Evolutionary conservation across 2,113 vertebrate species (phyloP).

Genomic region (Aegotheles bennettii): DNA sequence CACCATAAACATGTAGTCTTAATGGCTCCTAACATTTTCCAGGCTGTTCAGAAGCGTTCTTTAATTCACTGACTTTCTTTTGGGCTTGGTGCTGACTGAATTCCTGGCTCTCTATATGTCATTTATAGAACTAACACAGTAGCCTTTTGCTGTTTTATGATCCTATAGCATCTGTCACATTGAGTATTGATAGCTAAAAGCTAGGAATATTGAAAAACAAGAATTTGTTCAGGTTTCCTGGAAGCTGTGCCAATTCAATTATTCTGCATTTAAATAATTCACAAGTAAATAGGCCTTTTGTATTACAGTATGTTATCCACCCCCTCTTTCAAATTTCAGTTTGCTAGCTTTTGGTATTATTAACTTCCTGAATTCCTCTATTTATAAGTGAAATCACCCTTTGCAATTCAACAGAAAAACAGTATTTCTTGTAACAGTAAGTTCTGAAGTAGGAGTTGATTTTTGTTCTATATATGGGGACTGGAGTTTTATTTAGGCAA

Average conservation of each 20-base stretch:
- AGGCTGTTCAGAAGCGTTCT: neutral
- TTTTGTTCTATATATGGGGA: neutral
- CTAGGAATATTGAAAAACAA: neutral
- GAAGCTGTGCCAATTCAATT: neutral
- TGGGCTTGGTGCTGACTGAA: neutral
- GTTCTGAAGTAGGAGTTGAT: constrained; percentile 8
- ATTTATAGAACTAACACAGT: neutral
- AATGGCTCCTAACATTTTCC: neutral
- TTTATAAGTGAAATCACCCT: neutral
- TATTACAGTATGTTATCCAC: neutral
- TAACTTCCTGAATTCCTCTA: neutral
- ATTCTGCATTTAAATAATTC: neutral
- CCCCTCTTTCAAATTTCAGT: neutral
- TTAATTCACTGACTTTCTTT: neutral
- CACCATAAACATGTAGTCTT: neutral
- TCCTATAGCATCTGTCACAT: neutral
- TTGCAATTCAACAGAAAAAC: neutral
- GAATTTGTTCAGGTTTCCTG: neutral
- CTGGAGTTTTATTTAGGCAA: neutral
- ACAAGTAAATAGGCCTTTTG: neutral
- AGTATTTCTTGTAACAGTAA: neutral
- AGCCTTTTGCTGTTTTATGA: neutral
- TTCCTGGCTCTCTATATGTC: neutral
- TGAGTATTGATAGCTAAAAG: neutral
- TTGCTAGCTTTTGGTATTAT: neutral